Conservation (phyloP, 1,140 invertebrate species). For the Drosophila auraria region DNA sequence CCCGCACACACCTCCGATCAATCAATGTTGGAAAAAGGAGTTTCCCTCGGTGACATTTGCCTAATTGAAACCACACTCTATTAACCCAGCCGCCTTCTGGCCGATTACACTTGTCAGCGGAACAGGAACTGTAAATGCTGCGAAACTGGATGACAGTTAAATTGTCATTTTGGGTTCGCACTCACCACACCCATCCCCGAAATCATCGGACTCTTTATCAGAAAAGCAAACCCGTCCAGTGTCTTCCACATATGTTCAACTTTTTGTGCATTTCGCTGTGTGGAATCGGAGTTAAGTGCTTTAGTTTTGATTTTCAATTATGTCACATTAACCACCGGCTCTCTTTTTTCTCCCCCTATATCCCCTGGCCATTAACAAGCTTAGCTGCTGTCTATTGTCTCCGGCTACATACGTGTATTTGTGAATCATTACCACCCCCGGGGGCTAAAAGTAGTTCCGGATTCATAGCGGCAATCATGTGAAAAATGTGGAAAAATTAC, state of each 20-base stretch:
- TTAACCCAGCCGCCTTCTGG: conserved; percentile 49
- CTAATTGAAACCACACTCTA: conserved; percentile 72
- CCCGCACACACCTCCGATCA: conserved; percentile 56
- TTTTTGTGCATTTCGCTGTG: conserved; percentile 75
- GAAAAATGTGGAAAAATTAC: conserved; percentile 69
- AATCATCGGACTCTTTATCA: conserved; percentile 32
- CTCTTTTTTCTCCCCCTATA: conserved; percentile 3
- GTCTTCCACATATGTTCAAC: conserved; percentile 71
- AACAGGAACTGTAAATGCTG: conserved; percentile 31
- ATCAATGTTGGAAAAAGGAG: conserved; percentile 30
- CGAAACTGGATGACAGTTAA: conserved; percentile 77
- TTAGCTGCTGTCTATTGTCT: conserved; percentile 59
- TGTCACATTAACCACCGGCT: conserved; percentile 78
- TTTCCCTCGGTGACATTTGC: conserved; percentile 42
- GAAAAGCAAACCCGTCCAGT: conserved; percentile 1
- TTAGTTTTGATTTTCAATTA: conserved; percentile 85
- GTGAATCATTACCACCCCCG: conserved; percentile 64
- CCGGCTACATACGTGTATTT: conserved; percentile 45
- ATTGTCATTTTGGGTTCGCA: conserved; percentile 69
- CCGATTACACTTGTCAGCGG: conserved; percentile 79
- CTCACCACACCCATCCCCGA: conserved; percentile 5
- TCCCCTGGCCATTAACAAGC: conserved; percentile 60
- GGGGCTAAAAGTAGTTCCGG: conserved; percentile 42
- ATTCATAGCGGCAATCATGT: conserved; percentile 54
- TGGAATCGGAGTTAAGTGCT: conserved; percentile 78